Base-by-base conservation (phyloP, 92 coral and sea anemone genomes). In the Epizoanthus scotinus region DNA sequence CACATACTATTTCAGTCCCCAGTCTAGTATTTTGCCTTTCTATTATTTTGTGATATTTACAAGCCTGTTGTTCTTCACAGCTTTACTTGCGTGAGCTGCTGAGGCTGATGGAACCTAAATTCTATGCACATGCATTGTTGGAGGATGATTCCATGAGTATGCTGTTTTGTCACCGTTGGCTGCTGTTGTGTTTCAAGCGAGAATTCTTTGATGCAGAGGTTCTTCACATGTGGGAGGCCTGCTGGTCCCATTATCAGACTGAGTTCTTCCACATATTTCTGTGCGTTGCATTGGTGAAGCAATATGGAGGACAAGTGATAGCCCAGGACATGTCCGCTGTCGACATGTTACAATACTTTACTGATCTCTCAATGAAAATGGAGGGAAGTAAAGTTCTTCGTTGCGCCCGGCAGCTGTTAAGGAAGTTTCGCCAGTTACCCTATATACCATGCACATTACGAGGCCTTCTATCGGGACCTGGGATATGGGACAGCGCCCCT, bases 201-300 rank as follows among this genome's bases (percentile, higher is more conserved):
- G 99, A 95, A 87, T 95, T 95, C 85, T 91, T 88, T 65, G 91
- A 93, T 82, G 92, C 86, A 12, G 93, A 93, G 64, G 98, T 95
- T 31, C 87, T 95, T 54, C 90, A 91, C 44, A 95, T 95, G 98
- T 95, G 99, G 99, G 99, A 95, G 86, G 99, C 99, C 8, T 95
- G 98, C 69, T 95, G 99, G 99, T 95, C 98, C n/a, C 98, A 90
- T 58, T 95, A 95, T 74, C 98, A 95, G 78, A 95, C 99, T 10
- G 98, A 95, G 61, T 95, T 86, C 83, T 95, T 95, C 80, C 99
- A 95, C 67, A 90, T 95, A 81, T 95, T 95, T 88, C 67, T 95
- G 85, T 91, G 98, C 82, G 99, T 95, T 50, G 99, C 98, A 70
- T 84, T 95, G 84, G 89, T 95, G 34, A 82, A 87, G 81, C 94